A percentile compares a stretch with the other conserved stretches of the same genome.
Evolutionary conservation across 2,797 vertebrate species (phyloP).

Genomic region (Microhierax caerulescens): DNA sequence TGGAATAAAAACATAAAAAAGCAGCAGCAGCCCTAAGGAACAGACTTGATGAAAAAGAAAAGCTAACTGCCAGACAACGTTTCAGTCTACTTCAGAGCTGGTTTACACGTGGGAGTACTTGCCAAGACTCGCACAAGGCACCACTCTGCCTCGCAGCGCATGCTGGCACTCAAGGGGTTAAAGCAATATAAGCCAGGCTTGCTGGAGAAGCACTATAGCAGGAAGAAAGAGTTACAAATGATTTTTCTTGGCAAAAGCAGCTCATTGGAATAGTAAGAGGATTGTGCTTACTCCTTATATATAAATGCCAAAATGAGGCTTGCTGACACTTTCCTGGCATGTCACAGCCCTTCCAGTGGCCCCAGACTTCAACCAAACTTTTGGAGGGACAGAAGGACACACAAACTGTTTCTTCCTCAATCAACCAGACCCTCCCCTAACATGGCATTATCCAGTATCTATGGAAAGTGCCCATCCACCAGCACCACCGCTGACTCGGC

Average conservation of each 20-base stretch:
- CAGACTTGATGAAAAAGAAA: slow-evolving; percentile 65
- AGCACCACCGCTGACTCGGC: accelerated
- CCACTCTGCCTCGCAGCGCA: neutral
- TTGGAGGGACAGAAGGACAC: slow-evolving; percentile 44
- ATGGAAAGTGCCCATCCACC: neutral
- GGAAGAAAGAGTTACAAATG: slow-evolving; percentile 70
- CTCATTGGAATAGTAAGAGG: slow-evolving; percentile 68
- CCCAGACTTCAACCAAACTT: slow-evolving; percentile 17
- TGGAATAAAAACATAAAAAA: slow-evolving; percentile 26
- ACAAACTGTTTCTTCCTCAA: neutral
- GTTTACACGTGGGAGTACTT: slow-evolving; percentile 18
- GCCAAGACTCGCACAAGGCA: slow-evolving; percentile 42
- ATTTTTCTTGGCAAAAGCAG: slow-evolving; percentile 76
- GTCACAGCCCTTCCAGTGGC: slow-evolving; percentile 14
- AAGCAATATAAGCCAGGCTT: slow-evolving; percentile 15
- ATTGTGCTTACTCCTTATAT: slow-evolving; percentile 70
- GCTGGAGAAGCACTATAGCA: slow-evolving; percentile 61
- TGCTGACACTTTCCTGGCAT: slow-evolving; percentile 71
- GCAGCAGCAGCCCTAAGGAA: slow-evolving; percentile 26
- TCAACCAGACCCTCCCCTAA: neutral
- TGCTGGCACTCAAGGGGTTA: slow-evolving; percentile 32
- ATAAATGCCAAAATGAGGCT: slow-evolving; percentile 67
- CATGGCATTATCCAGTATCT: neutral
- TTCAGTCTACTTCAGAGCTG: slow-evolving; percentile 35
- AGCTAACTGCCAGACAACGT: slow-evolving; percentile 58